Evolutionary conservation across 2,888 invertebrate genomes (phyloP).

Genomic region (Amphipoea lucens): DNA sequence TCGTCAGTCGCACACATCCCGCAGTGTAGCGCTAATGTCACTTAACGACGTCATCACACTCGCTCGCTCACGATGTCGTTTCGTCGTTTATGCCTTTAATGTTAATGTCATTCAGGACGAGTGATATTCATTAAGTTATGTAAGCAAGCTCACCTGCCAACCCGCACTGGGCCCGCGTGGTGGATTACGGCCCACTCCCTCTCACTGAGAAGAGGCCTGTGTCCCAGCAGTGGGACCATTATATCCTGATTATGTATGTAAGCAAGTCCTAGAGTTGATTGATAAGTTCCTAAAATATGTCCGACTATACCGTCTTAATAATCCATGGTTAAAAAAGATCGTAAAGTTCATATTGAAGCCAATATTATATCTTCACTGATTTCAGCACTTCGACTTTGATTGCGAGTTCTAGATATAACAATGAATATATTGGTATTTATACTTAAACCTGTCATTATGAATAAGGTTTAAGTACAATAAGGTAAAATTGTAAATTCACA

Average conservation of each 20-base stretch:
- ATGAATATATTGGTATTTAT: background rate
- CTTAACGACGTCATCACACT: slow-evolving; percentile 26
- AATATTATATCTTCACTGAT: background rate
- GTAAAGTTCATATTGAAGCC: background rate
- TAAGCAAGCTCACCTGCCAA: no score
- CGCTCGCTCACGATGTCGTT: slow-evolving; percentile 19
- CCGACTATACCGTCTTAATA: background rate
- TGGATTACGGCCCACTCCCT: no score
- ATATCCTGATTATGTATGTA: no score
- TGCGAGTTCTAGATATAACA: background rate
- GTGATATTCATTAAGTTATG: background rate
- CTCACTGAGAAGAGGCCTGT: no score
- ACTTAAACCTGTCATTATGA: background rate
- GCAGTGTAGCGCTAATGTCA: slow-evolving; percentile 28
- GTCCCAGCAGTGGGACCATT: no score
- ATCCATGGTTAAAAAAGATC: background rate
- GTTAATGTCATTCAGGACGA: slow-evolving; percentile 10
- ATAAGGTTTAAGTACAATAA: background rate
- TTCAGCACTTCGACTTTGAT: background rate
- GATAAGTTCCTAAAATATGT: background rate
- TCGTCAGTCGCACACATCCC: slow-evolving; percentile 6
- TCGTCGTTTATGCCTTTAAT: slow-evolving; percentile 3
- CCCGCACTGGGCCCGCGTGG: no score
- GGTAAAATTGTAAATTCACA: background rate
- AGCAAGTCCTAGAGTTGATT: background rate